Evolutionary conservation across 1,140 invertebrate genomes (phyloP), one percentile per base, ranked within the genome.

Genomic region (Drosophila grimshawi): DNA sequence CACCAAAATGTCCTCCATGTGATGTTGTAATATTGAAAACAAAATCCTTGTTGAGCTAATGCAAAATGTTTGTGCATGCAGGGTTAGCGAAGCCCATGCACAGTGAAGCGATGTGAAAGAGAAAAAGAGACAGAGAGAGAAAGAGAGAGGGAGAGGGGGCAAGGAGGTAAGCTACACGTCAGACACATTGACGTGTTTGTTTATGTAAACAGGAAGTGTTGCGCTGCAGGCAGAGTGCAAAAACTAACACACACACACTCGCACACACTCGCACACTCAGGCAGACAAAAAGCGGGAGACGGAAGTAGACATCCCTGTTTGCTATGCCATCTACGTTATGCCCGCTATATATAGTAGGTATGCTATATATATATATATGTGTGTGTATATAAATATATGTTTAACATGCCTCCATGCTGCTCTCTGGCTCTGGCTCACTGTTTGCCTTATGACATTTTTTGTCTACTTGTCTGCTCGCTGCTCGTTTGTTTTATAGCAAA

Each of bases 151-250:
- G 37, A 29, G n/a, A 5, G 35, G 8, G 7, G 19, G 30, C 3
- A 6, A 5, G 39, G 10, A 10, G 52, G 32, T 56, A 57, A 59
- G 65, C 60, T 66, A 65, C 73, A 68, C 41, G 59, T 73, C 81
- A 77, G 81, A 80, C 81, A 80, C 81, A 85, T 85, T 81, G 76
- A 80, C 76, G 83, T 88, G 79, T 80, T 81, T 83, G 83, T 80
- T 88, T 86, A 67, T 82, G 85, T 75, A 88, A 86, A 86, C 83
- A 88, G 83, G 83, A 86, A 86, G 83, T 83, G 83, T 80, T 86
- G 76, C 77, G 74, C 83, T 81, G 77, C 76, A 68, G 80, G 83
- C 83, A 43, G 39, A 64, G 45, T 52, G 61, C 11, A 71, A 59
- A 71, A 71, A 71, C 45, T 8, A 64, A 71, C 61, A 72, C 48